Evolutionary conservation across 2,797 vertebrate genomes (phyloP).

Genomic region (Bovichtus variegatus): DNA sequence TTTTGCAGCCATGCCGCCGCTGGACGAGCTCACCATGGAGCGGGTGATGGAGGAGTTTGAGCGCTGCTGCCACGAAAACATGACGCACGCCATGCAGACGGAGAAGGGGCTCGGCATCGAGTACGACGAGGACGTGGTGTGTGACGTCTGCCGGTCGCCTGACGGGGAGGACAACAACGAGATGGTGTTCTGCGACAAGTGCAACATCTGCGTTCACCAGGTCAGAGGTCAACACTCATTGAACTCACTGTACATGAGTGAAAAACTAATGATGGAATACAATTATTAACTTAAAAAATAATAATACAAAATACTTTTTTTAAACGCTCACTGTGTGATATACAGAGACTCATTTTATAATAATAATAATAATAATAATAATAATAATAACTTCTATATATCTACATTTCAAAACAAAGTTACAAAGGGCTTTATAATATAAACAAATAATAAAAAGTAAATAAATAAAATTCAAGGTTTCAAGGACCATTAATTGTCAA

Average conservation of each 20-base stretch:
- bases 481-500: too few species aligned
- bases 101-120: slow-evolving; percentile 98
- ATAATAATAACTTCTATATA: too few species aligned
- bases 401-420: too few species aligned
- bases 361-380: too few species aligned
- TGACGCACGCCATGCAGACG: slow-evolving; percentile 96
- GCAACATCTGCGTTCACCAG: slow-evolving; percentile 99
- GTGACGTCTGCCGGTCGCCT: slow-evolving; percentile 96
- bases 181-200: slow-evolving; percentile 99
- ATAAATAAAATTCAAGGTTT: too few species aligned
- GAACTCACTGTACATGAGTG: neutral
- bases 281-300: neutral
- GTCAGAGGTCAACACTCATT: slow-evolving; percentile 70
- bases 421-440: too few species aligned
- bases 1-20: slow-evolving; percentile 85
- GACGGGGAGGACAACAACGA: slow-evolving; percentile 98
- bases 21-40: slow-evolving; percentile 96
- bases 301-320: neutral
- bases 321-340: neutral
- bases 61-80: slow-evolving; percentile 92
- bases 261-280: neutral
- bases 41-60: slow-evolving; percentile 95
- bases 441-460: too few species aligned
- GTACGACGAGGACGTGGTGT: slow-evolving; percentile 98
- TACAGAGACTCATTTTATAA: too few species aligned